Conservation (phyloP, 2,888 invertebrate genomes). For the Peribatodes rhomboidaria region DNA sequence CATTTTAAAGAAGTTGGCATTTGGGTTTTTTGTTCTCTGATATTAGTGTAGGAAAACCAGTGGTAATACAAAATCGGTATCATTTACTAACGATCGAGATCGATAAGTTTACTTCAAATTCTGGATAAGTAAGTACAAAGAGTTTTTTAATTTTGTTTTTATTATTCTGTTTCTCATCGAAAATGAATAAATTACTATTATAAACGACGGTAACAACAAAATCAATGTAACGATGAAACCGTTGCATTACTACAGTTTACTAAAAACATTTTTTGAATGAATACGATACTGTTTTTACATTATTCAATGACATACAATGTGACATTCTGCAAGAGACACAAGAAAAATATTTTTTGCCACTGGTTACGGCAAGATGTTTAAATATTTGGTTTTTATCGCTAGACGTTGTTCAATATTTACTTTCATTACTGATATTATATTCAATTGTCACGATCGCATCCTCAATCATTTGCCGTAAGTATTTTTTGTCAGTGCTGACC, state of each 20-base stretch:
- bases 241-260: too few relatives aligned
- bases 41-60: background rate
- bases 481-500: conserved; percentile 51
- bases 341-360: background rate
- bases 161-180: too few relatives aligned
- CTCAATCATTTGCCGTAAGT: conserved; percentile 2
- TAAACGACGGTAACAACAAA: too few relatives aligned
- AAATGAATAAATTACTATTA: too few relatives aligned
- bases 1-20: conserved; percentile 4
- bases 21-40: conserved; percentile 4
- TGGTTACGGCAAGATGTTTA: background rate
- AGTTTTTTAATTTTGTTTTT: too few relatives aligned
- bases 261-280: too few relatives aligned
- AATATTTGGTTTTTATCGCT: conserved; percentile 2
- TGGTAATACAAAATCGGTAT: too few relatives aligned
- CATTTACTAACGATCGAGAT: too few relatives aligned
- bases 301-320: conserved; percentile 15
- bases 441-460: conserved; percentile 1
- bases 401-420: background rate
- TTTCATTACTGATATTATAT: conserved; percentile 8
- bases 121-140: too few relatives aligned
- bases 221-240: too few relatives aligned
- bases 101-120: too few relatives aligned
- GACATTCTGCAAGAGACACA: conserved; percentile 9
- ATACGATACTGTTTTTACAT: background rate